These are phyloP conservation scores for Lutjanus argentimaculatus DNA, from an alignment of 2,797 vertebrate genomes.

Conservation along the genomic window DNA sequence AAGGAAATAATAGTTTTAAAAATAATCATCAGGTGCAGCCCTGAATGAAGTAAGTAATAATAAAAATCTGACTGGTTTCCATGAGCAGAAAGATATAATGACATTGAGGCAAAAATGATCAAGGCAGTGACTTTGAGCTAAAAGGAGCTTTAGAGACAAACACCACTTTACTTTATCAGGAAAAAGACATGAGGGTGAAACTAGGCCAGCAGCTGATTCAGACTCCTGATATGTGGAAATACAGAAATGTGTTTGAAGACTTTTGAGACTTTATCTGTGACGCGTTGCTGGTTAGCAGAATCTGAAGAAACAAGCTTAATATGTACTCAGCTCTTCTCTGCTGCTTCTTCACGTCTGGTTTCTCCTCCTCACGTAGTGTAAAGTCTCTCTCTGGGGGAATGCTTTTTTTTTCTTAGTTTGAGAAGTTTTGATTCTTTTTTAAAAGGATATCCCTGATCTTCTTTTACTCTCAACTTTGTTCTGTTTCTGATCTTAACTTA, in stretches of 20 bases:
- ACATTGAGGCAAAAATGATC: conserved; percentile 15
- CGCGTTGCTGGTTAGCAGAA: neutral
- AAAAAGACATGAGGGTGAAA: conserved; percentile 16
- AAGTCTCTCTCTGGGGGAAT: neutral
- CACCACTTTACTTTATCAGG: neutral
- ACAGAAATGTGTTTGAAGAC: conserved; percentile 22
- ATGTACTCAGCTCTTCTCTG: neutral
- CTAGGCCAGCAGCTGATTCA: conserved; percentile 1
- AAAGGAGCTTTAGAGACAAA: conserved; percentile 22
- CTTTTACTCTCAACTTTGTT: neutral
- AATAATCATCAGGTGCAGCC: no score
- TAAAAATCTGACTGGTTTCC: neutral
- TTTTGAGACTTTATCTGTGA: neutral
- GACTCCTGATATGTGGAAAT: neutral
- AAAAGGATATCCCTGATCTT: conserved; percentile 17
- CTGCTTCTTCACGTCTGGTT: conserved; percentile 1
- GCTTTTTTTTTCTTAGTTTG: conserved; percentile 10
- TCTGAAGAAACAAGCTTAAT: conserved; percentile 18
- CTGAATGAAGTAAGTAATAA: neutral
- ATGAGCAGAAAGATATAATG: neutral
- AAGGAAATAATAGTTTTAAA: no score
- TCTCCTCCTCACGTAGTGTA: neutral
- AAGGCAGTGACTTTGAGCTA: neutral
- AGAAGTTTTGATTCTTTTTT: conserved; percentile 17
- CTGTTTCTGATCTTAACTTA: conserved; percentile 14